Evolutionary conservation across 2,113 vertebrate genomes (phyloP).

Genomic region (Lota lota): DNA sequence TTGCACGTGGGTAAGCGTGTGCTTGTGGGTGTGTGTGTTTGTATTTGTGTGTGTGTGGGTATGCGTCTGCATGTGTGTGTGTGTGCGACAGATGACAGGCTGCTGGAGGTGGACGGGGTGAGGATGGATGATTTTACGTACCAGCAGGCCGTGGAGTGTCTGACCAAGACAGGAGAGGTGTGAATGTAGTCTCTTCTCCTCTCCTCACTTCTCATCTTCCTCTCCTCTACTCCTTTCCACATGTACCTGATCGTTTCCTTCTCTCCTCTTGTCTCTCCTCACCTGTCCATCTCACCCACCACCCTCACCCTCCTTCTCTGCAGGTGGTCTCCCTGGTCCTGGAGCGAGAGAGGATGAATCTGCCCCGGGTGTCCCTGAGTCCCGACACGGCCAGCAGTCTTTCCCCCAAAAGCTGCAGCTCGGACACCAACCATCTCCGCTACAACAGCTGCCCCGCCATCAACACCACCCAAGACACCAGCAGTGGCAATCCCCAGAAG

Average conservation of each 20-base stretch:
- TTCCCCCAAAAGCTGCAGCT: slow-evolving; percentile 24
- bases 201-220: not conserved
- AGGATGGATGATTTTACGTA: slow-evolving; percentile 79
- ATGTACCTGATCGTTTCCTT: not conserved
- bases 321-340: slow-evolving; percentile 79
- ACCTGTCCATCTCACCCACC: not conserved
- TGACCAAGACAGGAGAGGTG: slow-evolving; percentile 79
- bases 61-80: slow-evolving; percentile 1
- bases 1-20: not conserved
- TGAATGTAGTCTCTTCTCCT: not conserved
- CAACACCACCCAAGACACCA: slow-evolving; percentile 65
- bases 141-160: slow-evolving; percentile 81
- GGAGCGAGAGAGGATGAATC: slow-evolving; percentile 64
- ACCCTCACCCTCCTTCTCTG: not conserved
- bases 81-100: slow-evolving; percentile 72
- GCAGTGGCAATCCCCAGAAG: not conserved
- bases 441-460: slow-evolving; percentile 52
- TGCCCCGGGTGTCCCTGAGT: slow-evolving; percentile 37
- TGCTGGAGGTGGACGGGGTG: slow-evolving; percentile 80
- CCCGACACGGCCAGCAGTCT: slow-evolving; percentile 32
- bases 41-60: not conserved
- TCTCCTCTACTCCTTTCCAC: not conserved
- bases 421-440: slow-evolving; percentile 32
- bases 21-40: slow-evolving; percentile 2
- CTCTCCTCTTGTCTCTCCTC: not conserved